These are phyloP conservation scores for Zelostemma sp. DNA, from an alignment of 1,140 invertebrate species.

Conservation along the genomic window DNA sequence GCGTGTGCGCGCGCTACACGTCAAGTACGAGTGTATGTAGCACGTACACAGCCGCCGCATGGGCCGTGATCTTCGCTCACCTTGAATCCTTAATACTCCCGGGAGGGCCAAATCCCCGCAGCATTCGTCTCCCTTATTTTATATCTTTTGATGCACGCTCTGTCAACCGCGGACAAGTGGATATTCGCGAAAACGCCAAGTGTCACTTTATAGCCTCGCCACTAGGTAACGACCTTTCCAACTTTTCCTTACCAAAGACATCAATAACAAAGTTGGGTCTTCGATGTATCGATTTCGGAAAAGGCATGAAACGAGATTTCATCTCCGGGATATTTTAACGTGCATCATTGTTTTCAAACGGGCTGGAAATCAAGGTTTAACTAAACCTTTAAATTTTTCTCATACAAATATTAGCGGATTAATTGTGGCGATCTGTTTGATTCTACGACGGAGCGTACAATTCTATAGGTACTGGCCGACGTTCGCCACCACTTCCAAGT, in stretches of 20 bases:
- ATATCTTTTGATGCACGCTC: constrained; percentile 44
- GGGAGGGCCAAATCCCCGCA: constrained; percentile 33
- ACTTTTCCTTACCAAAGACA: constrained; percentile 44
- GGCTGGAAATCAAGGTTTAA: too few relatives aligned
- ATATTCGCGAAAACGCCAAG: constrained; percentile 34
- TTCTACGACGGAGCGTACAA: constrained; percentile 8
- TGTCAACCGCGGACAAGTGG: constrained; percentile 53
- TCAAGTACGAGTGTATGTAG: too few relatives aligned
- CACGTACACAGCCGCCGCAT: constrained; percentile 43
- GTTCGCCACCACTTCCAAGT: constrained; percentile 1
- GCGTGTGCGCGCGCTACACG: constrained; percentile 22
- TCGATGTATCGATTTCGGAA: constrained; percentile 43
- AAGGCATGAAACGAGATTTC: constrained; percentile 28
- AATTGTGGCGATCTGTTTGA: constrained; percentile 12
- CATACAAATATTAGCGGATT: constrained; percentile 9
- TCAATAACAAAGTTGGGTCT: constrained; percentile 47
- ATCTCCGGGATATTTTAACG: constrained; percentile 51
- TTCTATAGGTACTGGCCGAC: background rate
- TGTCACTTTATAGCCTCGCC: constrained; percentile 57
- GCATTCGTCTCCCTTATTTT: constrained; percentile 44
- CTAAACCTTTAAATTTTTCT: constrained; percentile 34
- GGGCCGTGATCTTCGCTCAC: constrained; percentile 53
- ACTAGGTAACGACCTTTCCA: constrained; percentile 38
- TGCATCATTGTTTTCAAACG: constrained; percentile 41
- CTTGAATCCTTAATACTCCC: constrained; percentile 65